Conservation (phyloP, 1,140 invertebrate genomes). For the Drosophila oshimai region DNA sequence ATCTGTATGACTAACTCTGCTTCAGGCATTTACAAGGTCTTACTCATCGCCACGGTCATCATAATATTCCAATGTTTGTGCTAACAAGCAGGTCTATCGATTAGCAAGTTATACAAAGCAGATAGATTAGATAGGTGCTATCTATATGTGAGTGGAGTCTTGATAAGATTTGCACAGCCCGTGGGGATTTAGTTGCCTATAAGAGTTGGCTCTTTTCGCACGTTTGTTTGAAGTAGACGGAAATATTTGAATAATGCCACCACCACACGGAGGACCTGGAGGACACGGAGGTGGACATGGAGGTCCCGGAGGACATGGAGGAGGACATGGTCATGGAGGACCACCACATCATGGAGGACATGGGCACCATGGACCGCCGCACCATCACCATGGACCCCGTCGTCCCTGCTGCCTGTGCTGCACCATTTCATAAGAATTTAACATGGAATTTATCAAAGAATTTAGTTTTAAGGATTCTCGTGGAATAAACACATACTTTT, state of each 20-base stretch:
- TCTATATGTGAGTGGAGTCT: conserved; percentile 11
- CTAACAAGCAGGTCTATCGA: conserved; percentile 9
- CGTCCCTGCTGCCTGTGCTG: conserved; percentile 52
- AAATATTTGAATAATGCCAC: conserved; percentile 44
- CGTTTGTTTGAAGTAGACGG: not conserved
- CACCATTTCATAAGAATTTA: conserved; percentile 49
- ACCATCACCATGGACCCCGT: conserved; percentile 48
- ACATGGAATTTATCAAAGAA: conserved; percentile 23
- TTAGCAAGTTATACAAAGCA: conserved; percentile 16
- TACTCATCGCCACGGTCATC: conserved; percentile 26
- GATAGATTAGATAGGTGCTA: conserved; percentile 53
- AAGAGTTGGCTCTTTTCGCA: conserved; percentile 14
- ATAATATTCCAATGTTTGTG: conserved; percentile 24
- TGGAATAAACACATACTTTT: conserved; percentile 28
- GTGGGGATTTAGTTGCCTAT: conserved; percentile 15
- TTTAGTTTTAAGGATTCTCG: conserved; percentile 32
- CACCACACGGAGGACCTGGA: conserved; percentile 51
- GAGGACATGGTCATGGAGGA: conserved; percentile 13
- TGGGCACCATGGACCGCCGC: conserved; percentile 23
- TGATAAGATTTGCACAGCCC: conserved; percentile 14
- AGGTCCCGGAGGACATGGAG: conserved; percentile 21
- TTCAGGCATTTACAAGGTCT: conserved; percentile 16
- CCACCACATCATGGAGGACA: conserved; percentile 46
- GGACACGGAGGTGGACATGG: conserved; percentile 18
- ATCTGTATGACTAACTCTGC: conserved; percentile 14